Conservation (phyloP, 2,113 vertebrate species). For the Ondatra zibethicus region DNA sequence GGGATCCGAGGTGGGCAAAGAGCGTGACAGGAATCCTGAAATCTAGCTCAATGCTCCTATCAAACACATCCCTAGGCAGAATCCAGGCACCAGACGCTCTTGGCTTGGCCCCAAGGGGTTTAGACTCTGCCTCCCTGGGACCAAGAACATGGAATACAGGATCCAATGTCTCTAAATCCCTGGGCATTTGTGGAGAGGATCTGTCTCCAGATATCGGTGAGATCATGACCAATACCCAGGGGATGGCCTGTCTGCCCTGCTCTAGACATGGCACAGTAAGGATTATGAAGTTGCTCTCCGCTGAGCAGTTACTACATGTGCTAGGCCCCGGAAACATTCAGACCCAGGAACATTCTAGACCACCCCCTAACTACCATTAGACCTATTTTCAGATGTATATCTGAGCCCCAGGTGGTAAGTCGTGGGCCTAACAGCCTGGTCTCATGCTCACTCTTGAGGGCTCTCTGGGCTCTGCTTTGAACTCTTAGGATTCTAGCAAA, state of each 20-base stretch:
- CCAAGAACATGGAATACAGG: accelerated
- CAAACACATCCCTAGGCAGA: background rate
- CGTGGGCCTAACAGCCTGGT: background rate
- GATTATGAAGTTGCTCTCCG: accelerated
- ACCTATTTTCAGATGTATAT: background rate
- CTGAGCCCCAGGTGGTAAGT: background rate
- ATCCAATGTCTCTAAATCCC: background rate
- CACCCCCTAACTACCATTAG: background rate
- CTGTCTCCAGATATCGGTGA: background rate
- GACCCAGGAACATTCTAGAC: background rate
- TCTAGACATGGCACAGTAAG: background rate
- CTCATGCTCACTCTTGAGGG: background rate
- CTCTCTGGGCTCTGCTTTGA: background rate
- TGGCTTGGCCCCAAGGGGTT: background rate
- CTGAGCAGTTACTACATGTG: background rate
- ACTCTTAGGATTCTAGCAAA: background rate
- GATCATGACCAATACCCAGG: background rate
- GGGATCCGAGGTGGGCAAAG: background rate
- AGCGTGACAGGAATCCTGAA: accelerated
- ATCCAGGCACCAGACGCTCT: no score
- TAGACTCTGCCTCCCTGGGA: background rate
- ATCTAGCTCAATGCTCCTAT: background rate
- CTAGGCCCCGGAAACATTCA: background rate
- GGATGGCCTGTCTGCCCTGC: no score
- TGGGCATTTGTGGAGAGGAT: background rate